Evolutionary conservation across 2,113 vertebrate genomes (phyloP).

Genomic region (Microtus montanus): DNA sequence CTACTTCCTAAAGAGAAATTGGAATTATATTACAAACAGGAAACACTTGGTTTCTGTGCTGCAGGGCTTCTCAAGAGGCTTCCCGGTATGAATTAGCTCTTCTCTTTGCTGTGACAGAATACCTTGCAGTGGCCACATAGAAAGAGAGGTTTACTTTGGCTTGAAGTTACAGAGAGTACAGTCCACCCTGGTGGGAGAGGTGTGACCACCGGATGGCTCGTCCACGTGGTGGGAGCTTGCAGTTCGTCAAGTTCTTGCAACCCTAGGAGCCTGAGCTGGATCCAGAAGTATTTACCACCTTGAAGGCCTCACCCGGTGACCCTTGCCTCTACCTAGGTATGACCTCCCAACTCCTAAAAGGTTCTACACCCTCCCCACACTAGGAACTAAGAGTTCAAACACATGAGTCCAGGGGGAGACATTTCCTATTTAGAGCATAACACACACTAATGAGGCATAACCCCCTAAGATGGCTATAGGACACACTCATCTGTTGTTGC

Average conservation of each 20-base stretch:
- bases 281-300: not conserved
- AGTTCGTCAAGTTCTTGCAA: not conserved
- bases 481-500: not conserved
- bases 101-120: not conserved
- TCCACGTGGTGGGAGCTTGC: not conserved
- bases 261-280: not conserved
- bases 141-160: not conserved
- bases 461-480: not conserved
- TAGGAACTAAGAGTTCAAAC: not conserved
- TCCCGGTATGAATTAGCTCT: not conserved
- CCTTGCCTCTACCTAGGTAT: not conserved
- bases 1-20: conserved; percentile 35
- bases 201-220: not conserved
- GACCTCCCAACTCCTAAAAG: not conserved
- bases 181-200: not conserved
- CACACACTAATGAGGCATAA: not conserved
- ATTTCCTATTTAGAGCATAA: not conserved
- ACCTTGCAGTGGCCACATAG: not conserved
- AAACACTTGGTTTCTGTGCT: conserved; percentile 7
- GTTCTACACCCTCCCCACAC: not conserved
- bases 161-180: not conserved
- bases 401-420: no score
- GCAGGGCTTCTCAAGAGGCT: not conserved
- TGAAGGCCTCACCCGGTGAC: not conserved
- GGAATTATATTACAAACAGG: not conserved